Conservation (phyloP, 2,797 vertebrate species). For the Florisuga fusca region DNA sequence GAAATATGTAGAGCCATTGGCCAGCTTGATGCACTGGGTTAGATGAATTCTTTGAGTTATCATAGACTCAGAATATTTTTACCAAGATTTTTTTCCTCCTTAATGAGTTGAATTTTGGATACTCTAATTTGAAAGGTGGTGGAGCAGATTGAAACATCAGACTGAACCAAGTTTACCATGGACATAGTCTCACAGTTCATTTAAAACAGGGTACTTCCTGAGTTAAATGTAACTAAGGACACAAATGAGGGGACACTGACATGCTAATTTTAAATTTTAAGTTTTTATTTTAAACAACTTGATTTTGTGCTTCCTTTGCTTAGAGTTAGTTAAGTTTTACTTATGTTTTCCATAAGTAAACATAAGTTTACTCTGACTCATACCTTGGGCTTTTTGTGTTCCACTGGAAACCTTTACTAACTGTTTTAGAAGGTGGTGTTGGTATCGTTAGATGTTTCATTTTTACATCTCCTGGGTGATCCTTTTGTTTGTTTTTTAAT, state of each 20-base stretch:
- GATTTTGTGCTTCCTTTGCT: background rate
- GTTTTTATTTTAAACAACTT: background rate
- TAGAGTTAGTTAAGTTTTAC: background rate
- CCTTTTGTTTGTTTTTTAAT: background rate
- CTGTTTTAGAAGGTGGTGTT: background rate
- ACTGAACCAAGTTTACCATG: background rate
- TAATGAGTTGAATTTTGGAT: background rate
- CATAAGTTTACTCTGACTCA: background rate
- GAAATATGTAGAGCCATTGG: no score
- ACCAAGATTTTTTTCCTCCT: background rate
- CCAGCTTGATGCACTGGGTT: background rate
- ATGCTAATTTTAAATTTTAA: background rate
- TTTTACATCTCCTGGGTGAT: background rate
- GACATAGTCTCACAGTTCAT: background rate
- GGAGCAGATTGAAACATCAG: background rate
- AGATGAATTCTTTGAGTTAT: background rate
- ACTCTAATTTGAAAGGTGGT: background rate
- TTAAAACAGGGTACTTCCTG: background rate
- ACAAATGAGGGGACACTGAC: background rate
- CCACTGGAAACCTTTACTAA: background rate
- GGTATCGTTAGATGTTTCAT: background rate
- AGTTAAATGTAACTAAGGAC: background rate
- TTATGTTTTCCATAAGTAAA: background rate
- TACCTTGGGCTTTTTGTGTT: background rate
- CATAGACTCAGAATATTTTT: background rate